A percentile compares a stretch with the other conserved stretches of the same genome.
phyloP scores from a whole-genome alignment of 1,140 invertebrate genomes.

The Diorhabda elongata region DNA sequence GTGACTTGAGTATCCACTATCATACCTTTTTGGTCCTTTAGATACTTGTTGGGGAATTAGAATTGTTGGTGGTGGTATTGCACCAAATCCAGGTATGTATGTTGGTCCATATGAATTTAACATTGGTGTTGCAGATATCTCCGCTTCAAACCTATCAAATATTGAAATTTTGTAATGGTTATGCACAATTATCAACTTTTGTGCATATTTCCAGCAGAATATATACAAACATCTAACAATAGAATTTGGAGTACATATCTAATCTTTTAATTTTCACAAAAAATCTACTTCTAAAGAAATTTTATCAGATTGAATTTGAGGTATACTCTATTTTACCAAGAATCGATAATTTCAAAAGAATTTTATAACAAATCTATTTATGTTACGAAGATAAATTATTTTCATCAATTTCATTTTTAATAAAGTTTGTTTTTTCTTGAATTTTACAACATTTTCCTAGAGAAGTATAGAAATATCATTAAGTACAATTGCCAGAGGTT shows the following conservation, averaged over 20 bases:
- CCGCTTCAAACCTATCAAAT: conserved; percentile 72
- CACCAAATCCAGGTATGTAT: conserved; percentile 48
- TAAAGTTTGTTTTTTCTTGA: too few species aligned
- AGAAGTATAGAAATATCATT: too few species aligned
- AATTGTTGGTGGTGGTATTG: conserved; percentile 53
- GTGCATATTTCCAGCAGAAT: background rate
- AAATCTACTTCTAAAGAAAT: background rate
- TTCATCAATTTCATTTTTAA: too few species aligned
- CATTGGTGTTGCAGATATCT: conserved; percentile 70
- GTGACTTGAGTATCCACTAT: conserved; percentile 31
- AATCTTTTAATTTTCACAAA: background rate
- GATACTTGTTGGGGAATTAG: conserved; percentile 60
- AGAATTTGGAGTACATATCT: background rate
- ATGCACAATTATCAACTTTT: background rate
- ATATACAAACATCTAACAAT: background rate
- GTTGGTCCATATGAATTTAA: conserved; percentile 57
- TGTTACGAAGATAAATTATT: too few species aligned
- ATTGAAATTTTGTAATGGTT: conserved; percentile 17
- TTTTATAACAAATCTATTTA: background rate
- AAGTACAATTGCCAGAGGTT: too few species aligned
- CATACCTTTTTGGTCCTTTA: conserved; percentile 38
- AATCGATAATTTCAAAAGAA: background rate
- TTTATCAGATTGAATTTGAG: background rate
- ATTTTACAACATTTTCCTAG: too few species aligned
- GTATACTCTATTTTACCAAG: background rate